Evolutionary conservation across 2,113 vertebrate genomes (phyloP).

Genomic region (Cyphotilapia sp.): DNA sequence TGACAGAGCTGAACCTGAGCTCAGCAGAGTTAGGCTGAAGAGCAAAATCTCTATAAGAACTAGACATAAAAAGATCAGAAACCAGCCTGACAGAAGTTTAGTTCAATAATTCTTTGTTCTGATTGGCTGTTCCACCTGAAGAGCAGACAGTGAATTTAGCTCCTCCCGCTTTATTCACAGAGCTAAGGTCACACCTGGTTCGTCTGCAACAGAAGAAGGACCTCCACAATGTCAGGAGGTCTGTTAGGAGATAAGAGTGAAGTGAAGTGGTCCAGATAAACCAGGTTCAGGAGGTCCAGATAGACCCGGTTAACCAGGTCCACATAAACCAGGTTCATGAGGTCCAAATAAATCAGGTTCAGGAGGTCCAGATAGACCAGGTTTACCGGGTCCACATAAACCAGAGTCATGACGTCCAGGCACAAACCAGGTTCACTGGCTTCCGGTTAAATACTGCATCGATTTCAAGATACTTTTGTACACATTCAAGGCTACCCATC

Average conservation of each 20-base stretch:
- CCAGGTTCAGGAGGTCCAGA: neutral
- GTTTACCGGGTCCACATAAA: accelerated
- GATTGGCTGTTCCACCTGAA: neutral
- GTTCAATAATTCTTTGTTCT: neutral
- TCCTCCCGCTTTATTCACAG: neutral
- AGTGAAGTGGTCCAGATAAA: neutral
- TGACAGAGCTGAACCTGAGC: neutral
- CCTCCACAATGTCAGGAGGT: neutral
- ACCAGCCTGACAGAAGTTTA: neutral
- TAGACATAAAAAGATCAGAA: neutral
- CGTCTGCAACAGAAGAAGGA: neutral
- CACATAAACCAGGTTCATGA: neutral
- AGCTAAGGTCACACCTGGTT: neutral
- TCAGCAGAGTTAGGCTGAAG: neutral
- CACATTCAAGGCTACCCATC: neutral
- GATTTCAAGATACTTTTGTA: neutral
- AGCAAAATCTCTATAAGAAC: neutral
- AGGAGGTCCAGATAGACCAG: accelerated
- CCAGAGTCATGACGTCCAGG: neutral
- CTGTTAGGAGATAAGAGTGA: neutral
- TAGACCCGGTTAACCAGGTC: neutral
- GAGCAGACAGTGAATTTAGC: neutral
- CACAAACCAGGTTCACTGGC: neutral
- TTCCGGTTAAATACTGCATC: neutral
- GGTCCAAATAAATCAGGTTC: neutral